Percentiles rank a stretch among this genome's conserved stretches.
Conservation (phyloP, 2,113 vertebrate genomes). For the Cavia aperea region DNA sequence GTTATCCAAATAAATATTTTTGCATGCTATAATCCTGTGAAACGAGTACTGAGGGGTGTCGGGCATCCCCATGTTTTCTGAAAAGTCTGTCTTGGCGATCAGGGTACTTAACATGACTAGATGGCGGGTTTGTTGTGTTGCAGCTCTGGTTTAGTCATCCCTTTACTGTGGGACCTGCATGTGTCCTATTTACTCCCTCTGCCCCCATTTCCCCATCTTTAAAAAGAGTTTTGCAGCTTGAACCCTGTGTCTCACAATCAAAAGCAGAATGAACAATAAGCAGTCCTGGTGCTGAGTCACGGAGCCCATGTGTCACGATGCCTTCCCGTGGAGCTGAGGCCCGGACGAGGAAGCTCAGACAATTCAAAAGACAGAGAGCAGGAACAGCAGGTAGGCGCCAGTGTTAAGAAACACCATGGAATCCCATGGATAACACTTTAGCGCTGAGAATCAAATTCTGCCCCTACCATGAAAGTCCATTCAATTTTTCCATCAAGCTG, state of each 20-base stretch:
- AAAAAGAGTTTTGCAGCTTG: not conserved
- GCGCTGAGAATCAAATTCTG: not conserved
- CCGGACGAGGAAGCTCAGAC: not conserved
- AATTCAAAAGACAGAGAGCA: not conserved
- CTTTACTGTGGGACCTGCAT: not conserved
- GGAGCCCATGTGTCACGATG: not conserved
- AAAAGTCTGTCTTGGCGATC: not conserved
- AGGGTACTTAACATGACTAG: not conserved
- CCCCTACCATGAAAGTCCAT: not conserved
- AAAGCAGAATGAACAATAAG: not conserved
- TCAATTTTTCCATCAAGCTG: constrained; percentile 2
- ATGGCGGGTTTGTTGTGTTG: fast-evolving
- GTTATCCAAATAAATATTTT: not conserved
- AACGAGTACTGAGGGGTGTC: fast-evolving
- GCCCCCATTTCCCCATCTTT: not conserved
- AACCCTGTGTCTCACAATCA: not conserved
- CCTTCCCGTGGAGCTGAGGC: not conserved
- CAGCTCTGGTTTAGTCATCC: not conserved
- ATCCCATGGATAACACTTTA: not conserved
- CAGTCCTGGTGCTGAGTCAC: not conserved
- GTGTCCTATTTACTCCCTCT: not conserved
- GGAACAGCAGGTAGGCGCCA: not conserved
- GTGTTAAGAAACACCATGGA: constrained; percentile 9
- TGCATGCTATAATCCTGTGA: not conserved
- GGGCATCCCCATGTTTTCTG: not conserved